These are phyloP conservation scores for Vanessa tameamea DNA, from an alignment of 1,140 invertebrate genomes.

Conservation along the genomic window DNA sequence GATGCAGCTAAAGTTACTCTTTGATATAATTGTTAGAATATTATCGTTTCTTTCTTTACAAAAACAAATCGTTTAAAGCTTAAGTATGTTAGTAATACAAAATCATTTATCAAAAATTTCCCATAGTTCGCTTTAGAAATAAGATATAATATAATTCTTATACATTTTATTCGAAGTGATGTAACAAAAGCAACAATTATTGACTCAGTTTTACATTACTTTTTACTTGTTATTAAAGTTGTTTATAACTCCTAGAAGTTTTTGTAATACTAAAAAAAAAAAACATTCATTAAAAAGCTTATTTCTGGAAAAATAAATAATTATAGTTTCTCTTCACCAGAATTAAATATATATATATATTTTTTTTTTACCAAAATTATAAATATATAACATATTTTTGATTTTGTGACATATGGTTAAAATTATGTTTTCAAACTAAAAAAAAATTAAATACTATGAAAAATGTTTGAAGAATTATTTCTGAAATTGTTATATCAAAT, in stretches of 20 bases:
- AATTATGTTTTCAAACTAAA: no score
- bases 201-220: background rate
- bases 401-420: no score
- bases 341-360: no score
- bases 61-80: slow-evolving; percentile 41
- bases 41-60: slow-evolving; percentile 28
- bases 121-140: background rate
- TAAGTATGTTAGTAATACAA: background rate
- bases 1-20: slow-evolving; percentile 45
- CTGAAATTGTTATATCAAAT: no score
- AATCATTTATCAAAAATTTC: background rate
- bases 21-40: slow-evolving; percentile 16
- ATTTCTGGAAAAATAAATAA: no score
- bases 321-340: no score
- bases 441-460: no score
- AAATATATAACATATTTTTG: no score
- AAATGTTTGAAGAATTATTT: no score
- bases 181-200: slow-evolving; percentile 1
- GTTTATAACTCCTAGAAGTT: background rate
- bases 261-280: background rate
- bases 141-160: background rate
- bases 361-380: no score
- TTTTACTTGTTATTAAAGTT: background rate
- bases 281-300: no score
- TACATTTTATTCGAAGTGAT: background rate